These are phyloP conservation scores for Micoletzkya japonica DNA, from an alignment of 2,888 invertebrate genomes.

Conservation along the genomic window DNA sequence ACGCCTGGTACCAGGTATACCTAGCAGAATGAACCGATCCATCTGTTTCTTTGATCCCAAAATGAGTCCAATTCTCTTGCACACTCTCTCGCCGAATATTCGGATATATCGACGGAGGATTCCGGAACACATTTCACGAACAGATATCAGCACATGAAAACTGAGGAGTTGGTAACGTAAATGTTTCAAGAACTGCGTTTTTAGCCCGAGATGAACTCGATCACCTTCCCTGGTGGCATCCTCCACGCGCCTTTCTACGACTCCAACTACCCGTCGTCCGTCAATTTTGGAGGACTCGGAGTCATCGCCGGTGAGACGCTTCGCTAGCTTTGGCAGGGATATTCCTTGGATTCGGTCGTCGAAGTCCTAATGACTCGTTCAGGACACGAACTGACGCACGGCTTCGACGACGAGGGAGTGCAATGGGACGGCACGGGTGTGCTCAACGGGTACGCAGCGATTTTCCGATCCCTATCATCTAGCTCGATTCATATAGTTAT, in stretches of 20 bases:
- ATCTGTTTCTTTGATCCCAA: no score
- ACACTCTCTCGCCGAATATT: no score
- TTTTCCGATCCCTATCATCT: not conserved
- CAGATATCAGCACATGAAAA: not conserved
- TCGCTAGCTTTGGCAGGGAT: no score
- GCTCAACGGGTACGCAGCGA: slow-evolving; percentile 34
- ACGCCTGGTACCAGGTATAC: slow-evolving; percentile 20
- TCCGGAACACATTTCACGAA: slow-evolving; percentile 5
- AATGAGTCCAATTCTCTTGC: no score
- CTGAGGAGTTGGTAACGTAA: not conserved
- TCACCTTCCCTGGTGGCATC: slow-evolving; percentile 60
- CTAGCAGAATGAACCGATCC: no score
- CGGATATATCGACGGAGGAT: not conserved
- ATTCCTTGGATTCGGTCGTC: slow-evolving; percentile 7
- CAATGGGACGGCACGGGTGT: slow-evolving; percentile 55
- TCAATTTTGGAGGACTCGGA: slow-evolving; percentile 86
- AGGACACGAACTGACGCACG: slow-evolving; percentile 93
- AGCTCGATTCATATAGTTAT: no score
- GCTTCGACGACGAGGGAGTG: slow-evolving; percentile 79
- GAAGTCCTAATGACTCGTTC: no score
- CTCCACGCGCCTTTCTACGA: slow-evolving; percentile 58
- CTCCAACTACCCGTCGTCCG: slow-evolving; percentile 52
- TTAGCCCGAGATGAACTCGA: slow-evolving; percentile 55
- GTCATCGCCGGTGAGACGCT: slow-evolving; percentile 98
- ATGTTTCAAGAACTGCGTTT: not conserved